A percentile compares a stretch with the other conserved stretches of the same genome.
phyloP scores from a whole-genome alignment of 2,113 vertebrate genomes.

The Leptosomus discolor region DNA sequence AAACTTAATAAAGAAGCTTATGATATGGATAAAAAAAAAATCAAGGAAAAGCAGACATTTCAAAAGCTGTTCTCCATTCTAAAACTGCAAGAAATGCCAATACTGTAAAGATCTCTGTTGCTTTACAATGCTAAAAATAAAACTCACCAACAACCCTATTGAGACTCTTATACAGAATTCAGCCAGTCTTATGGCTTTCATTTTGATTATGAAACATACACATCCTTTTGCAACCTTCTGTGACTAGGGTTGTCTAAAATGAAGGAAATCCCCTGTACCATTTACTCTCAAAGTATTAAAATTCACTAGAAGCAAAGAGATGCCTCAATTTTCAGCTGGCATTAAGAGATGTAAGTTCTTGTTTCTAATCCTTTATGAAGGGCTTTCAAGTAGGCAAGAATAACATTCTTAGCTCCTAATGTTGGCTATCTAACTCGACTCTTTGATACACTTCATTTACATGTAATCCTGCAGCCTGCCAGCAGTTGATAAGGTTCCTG shows the following conservation, averaged over 20 bases:
- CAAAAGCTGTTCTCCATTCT: conserved; percentile 44
- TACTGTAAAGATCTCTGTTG: neutral
- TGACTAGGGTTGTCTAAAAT: conserved; percentile 37
- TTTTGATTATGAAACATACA: neutral
- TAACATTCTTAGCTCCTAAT: conserved; percentile 33
- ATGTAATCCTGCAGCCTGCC: conserved; percentile 72
- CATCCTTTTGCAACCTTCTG: neutral
- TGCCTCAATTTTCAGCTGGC: conserved; percentile 12
- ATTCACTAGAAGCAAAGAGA: conserved; percentile 29
- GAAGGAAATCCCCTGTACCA: conserved; percentile 30
- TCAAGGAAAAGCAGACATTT: neutral
- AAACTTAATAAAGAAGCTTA: neutral
- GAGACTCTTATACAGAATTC: neutral
- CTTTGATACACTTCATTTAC: conserved; percentile 70
- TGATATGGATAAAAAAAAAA: neutral
- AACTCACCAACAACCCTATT: neutral
- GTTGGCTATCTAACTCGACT: conserved; percentile 41
- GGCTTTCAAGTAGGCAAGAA: conserved; percentile 50
- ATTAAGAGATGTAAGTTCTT: conserved; percentile 60
- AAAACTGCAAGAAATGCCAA: conserved; percentile 35
- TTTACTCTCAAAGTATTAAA: conserved; percentile 38
- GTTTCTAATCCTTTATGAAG: conserved; percentile 70
- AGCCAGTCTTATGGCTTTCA: conserved; percentile 22
- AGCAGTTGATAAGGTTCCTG: conserved; percentile 69
- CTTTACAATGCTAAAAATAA: conserved; percentile 47